Evolutionary conservation across 2,113 vertebrate species (phyloP).

Genomic region (Macheiramphus alcinus): DNA sequence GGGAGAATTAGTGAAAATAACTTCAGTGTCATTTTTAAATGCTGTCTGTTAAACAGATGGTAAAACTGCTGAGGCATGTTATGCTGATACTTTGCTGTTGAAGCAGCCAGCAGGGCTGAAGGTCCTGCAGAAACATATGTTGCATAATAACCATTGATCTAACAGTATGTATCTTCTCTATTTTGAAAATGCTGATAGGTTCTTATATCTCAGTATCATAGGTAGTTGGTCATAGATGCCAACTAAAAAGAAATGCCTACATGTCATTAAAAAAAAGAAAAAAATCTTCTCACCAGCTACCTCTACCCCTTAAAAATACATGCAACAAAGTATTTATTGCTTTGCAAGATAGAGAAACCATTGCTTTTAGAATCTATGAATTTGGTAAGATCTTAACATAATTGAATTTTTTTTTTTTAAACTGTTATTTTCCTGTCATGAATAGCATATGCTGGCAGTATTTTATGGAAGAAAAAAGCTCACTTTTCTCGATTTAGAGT

Average conservation of each 20-base stretch:
- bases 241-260: neutral
- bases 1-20: conserved; percentile 7
- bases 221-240: neutral
- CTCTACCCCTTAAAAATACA: neutral
- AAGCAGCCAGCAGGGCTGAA: neutral
- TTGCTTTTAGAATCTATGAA: neutral
- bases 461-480: neutral
- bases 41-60: conserved; percentile 19
- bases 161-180: neutral
- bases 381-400: neutral
- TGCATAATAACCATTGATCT: neutral
- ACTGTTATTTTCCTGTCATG: neutral
- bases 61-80: conserved; percentile 29
- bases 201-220: neutral
- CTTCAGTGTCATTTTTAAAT: neutral
- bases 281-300: neutral
- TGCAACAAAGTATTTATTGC: neutral
- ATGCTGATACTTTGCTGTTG: neutral
- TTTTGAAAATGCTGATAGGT: neutral
- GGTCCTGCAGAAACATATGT: neutral
- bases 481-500: neutral
- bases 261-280: neutral
- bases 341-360: neutral
- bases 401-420: neutral
- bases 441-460: neutral